Evolutionary conservation across 2,888 invertebrate genomes (phyloP), one percentile per base, ranked within the genome.

Genomic region (Catocala sponsa): DNA sequence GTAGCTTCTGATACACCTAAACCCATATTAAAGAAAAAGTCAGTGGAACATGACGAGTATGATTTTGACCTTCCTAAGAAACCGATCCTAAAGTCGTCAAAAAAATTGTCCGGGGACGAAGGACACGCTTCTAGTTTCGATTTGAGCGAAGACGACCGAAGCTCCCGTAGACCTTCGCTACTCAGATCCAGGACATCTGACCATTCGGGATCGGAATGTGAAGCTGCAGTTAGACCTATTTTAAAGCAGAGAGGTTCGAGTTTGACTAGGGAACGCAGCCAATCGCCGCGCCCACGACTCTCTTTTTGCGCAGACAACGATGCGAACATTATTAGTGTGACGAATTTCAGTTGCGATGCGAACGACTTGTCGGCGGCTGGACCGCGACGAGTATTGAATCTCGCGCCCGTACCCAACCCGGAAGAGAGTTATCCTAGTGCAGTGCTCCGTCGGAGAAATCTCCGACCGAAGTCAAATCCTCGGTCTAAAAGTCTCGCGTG

Each of bases 11-110:
- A 95, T 59, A 95, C 95, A 43, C 96, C 97, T 0, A 96, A 95
- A 87, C 98, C 98, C 4, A 98, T 98, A 80, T 87, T 98, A 44
- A 98, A 98, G 90, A 98, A 98, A 92, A 98, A 98, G 86, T 97
- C 97, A 0, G 96, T 96, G 68, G 97, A 97, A 80, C 96, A 96
- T 50, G 96, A 97, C 69, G 97, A 97, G 76, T 95, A 95, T 78
- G 96, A 96, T 52, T 97, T 97, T 75, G 97, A 97, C 53, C 95
- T 96, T 74, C 96, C 96, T 0, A 96, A 95, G 79, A 96, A 95
- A 81, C 97, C 98, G 38, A 98, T 98, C 76, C 90, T 98, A 48
- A 98, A 98, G 86, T 95, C 96, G 51, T 96, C 96, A 0, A 96
- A 96, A 76, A 96, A 96, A 81, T 94, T 95, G 80, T 96, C 96